A percentile compares a stretch with the other conserved stretches of the same genome.
These are phyloP conservation scores for Palythoa heliodiscus DNA, from an alignment of 92 coral and sea anemone genomes.

Conservation along the genomic window DNA sequence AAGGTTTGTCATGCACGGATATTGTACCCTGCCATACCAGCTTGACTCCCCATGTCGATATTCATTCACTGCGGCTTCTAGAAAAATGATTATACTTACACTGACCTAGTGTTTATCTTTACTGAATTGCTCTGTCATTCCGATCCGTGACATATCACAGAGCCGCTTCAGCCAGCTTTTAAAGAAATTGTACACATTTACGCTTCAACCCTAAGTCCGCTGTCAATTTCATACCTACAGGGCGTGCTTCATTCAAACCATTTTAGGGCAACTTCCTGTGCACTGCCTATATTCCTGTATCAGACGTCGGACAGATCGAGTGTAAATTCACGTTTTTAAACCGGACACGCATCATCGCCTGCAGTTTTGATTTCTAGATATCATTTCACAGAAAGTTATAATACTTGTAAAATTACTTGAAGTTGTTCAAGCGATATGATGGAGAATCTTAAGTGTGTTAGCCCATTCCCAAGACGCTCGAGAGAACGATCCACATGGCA, in stretches of 20 bases:
- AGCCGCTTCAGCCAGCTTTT: too few relatives aligned
- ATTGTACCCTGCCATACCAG: too few relatives aligned
- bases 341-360: constrained; percentile 14
- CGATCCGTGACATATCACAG: too few relatives aligned
- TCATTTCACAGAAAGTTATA: neutral
- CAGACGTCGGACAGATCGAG: neutral
- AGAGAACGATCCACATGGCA: constrained; percentile 38
- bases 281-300: neutral
- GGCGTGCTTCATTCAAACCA: constrained; percentile 10
- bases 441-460: constrained; percentile 38
- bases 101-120: too few relatives aligned
- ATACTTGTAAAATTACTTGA: neutral
- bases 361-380: neutral
- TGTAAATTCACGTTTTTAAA: neutral
- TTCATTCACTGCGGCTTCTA: too few relatives aligned
- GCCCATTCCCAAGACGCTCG: constrained; percentile 35
- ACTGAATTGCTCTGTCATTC: too few relatives aligned
- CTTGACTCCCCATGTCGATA: too few relatives aligned
- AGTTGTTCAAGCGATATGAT: constrained; percentile 11
- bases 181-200: neutral
- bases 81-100: too few relatives aligned
- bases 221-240: neutral
- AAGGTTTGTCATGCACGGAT: too few relatives aligned
- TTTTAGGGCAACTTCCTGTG: constrained; percentile 16
- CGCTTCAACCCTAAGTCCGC: neutral